phyloP scores from a whole-genome alignment of 2,113 vertebrate genomes.

The Myotis brandtii region DNA sequence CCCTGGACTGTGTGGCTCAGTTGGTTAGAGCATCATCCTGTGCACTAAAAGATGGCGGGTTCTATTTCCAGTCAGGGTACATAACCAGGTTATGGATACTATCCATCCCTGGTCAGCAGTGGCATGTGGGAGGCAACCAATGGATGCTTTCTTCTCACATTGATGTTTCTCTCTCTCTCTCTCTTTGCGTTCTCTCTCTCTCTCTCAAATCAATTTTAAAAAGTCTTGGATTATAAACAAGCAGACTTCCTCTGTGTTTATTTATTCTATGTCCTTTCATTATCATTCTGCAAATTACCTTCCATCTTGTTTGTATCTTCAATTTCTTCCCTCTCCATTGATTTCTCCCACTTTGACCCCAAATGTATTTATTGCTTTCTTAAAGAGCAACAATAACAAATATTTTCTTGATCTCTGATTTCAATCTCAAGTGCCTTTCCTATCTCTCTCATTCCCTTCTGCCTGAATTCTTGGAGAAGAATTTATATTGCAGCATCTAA shows the following conservation, averaged over 20 bases:
- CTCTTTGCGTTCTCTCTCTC: too few species aligned
- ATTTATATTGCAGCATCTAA: background rate
- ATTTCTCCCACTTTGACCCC: background rate
- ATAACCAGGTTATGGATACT: too few species aligned
- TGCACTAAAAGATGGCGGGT: too few species aligned
- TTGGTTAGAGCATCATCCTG: too few species aligned
- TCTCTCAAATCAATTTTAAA: too few species aligned
- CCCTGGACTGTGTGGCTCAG: too few species aligned
- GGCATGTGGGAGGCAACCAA: too few species aligned
- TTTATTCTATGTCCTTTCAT: background rate
- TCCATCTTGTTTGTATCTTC: background rate
- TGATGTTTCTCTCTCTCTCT: too few species aligned
- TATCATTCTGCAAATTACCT: background rate
- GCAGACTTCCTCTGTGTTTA: background rate
- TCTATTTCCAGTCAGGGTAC: too few species aligned
- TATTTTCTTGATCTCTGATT: background rate
- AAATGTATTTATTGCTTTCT: background rate
- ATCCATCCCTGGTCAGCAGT: too few species aligned
- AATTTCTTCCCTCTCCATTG: background rate
- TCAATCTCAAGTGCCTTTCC: background rate
- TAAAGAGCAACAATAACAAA: background rate
- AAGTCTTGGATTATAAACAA: background rate
- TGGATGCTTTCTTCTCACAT: too few species aligned
- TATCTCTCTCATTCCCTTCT: background rate
- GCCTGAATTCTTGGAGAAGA: background rate